A percentile compares a stretch with the other conserved stretches of the same genome.
These are phyloP conservation scores for Pogoniulus pusillus DNA, from an alignment of 2,797 vertebrate genomes.

Conservation along the genomic window DNA sequence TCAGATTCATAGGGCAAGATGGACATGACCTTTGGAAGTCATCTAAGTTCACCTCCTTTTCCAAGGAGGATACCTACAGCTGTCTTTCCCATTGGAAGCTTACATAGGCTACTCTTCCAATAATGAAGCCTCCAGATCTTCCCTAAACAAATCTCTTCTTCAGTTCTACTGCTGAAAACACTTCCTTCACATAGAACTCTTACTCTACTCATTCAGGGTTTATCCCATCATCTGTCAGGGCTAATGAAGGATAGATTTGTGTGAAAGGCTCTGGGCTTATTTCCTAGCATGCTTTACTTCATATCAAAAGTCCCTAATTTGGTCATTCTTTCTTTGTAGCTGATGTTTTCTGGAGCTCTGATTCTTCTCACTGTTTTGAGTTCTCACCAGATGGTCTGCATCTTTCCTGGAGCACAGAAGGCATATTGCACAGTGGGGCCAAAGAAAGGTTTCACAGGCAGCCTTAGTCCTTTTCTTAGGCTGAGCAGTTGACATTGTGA, in stretches of 20 bases:
- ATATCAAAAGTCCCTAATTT: constrained; percentile 8
- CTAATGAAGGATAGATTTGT: constrained; percentile 4
- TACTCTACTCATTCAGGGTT: not conserved
- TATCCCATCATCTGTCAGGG: constrained; percentile 26
- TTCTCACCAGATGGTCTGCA: constrained; percentile 1
- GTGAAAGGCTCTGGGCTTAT: not conserved
- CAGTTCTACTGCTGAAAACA: constrained; percentile 6
- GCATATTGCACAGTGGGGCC: not conserved
- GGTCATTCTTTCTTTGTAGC: not conserved
- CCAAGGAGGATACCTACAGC: not conserved
- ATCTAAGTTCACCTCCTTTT: not conserved
- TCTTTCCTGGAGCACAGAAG: not conserved
- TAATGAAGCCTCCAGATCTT: not conserved
- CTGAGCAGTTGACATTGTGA: not conserved
- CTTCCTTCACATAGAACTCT: not conserved
- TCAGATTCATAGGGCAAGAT: not conserved
- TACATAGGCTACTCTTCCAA: not conserved
- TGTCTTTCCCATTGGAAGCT: not conserved
- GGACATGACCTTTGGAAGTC: not conserved
- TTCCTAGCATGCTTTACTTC: not conserved
- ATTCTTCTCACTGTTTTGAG: not conserved
- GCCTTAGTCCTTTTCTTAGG: not conserved
- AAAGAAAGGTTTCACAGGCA: not conserved
- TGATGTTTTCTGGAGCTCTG: constrained; percentile 5
- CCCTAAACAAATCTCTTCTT: not conserved